These are phyloP conservation scores for Plagodis pulveraria DNA, from an alignment of 2,888 invertebrate species.

Conservation along the genomic window DNA sequence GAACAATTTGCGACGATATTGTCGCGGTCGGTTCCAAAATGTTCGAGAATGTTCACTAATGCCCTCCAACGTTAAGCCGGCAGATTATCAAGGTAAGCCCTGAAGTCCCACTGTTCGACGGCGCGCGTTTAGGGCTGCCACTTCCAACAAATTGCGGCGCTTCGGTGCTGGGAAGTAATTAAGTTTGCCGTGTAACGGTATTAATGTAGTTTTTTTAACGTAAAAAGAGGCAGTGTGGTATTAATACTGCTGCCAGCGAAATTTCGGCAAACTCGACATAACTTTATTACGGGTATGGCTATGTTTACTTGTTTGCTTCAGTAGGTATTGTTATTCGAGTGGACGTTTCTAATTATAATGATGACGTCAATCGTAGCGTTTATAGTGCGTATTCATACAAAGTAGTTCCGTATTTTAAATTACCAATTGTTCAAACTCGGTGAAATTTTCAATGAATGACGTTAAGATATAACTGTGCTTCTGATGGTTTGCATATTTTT, in stretches of 20 bases:
- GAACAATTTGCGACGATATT: constrained; percentile 49
- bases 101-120: constrained; percentile 51
- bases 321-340: too few relatives aligned
- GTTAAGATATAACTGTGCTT: too few relatives aligned
- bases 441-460: too few relatives aligned
- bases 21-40: constrained; percentile 47
- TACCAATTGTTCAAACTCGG: too few relatives aligned
- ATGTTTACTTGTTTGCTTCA: too few relatives aligned
- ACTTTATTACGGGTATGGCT: neutral
- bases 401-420: too few relatives aligned
- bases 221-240: neutral
- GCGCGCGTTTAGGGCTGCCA: constrained; percentile 24
- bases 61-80: constrained; percentile 58
- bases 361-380: too few relatives aligned
- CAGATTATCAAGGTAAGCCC: constrained; percentile 59
- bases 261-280: neutral
- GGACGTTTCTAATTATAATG: too few relatives aligned
- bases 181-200: constrained; percentile 10
- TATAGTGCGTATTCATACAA: too few relatives aligned
- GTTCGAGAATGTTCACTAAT: constrained; percentile 57
- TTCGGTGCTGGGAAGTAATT: constrained; percentile 16
- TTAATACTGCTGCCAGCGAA: constrained; percentile 2
- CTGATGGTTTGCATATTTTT: too few relatives aligned
- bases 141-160: constrained; percentile 24
- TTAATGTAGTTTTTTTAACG: constrained; percentile 2